Conservation (phyloP, 2,797 vertebrate genomes). For the Microctenopoma lineatum region DNA sequence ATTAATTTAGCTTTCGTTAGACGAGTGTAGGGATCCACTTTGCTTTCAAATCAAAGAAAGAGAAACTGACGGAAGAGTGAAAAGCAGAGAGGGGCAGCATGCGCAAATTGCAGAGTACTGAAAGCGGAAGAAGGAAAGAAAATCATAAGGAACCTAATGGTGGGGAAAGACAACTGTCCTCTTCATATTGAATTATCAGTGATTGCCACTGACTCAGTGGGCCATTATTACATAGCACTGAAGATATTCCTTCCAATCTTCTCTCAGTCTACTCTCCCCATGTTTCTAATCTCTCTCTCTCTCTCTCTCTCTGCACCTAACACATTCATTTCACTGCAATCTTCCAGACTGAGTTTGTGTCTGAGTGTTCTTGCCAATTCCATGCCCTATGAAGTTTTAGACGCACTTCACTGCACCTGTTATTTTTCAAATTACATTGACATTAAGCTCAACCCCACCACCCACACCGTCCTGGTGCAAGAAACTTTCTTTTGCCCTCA, state of each 20-base stretch:
- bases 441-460: slow-evolving; percentile 44
- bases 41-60: slow-evolving; percentile 43
- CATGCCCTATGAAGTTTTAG: slow-evolving; percentile 60
- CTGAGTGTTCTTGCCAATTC: slow-evolving; percentile 53
- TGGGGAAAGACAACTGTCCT: slow-evolving; percentile 48
- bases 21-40: slow-evolving; percentile 52
- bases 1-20: slow-evolving; percentile 69
- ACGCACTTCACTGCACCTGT: slow-evolving; percentile 70
- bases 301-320: slow-evolving; percentile 26
- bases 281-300: no score
- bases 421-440: slow-evolving; percentile 71
- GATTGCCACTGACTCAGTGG: slow-evolving; percentile 67
- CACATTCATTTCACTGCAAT: slow-evolving; percentile 54
- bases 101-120: slow-evolving; percentile 46
- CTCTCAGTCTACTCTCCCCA: slow-evolving; percentile 32
- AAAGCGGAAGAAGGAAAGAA: slow-evolving; percentile 46
- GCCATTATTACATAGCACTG: slow-evolving; percentile 59
- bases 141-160: slow-evolving; percentile 54
- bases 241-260: slow-evolving; percentile 66
- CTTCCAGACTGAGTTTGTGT: slow-evolving; percentile 53
- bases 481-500: slow-evolving; percentile 54
- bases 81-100: slow-evolving; percentile 27
- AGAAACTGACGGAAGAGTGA: slow-evolving; percentile 30
- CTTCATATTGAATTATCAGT: slow-evolving; percentile 76
- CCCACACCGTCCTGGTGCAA: slow-evolving; percentile 28